Evolutionary conservation across 2,113 vertebrate genomes (phyloP).

Genomic region (Urocolius indicus): DNA sequence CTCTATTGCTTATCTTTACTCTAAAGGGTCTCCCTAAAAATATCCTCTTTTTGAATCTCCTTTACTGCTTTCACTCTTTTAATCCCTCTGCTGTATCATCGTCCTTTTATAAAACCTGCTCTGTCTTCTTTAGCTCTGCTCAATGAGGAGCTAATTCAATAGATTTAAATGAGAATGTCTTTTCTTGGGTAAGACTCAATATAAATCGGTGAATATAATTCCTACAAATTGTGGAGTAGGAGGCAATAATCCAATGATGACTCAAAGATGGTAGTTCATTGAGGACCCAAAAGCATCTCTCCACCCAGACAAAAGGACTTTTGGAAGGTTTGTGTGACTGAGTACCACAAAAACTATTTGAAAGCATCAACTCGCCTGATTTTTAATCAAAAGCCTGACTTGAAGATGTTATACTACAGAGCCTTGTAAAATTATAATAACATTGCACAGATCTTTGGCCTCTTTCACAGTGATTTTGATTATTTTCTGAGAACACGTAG

Average conservation of each 20-base stretch:
- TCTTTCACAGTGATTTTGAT: background rate
- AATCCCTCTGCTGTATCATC: background rate
- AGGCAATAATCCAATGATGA: background rate
- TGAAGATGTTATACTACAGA: background rate
- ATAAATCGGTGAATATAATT: background rate
- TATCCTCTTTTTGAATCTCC: background rate
- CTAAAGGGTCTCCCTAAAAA: constrained; percentile 16
- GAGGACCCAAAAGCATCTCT: background rate
- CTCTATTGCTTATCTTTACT: background rate
- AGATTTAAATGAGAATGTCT: background rate
- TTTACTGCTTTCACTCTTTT: background rate
- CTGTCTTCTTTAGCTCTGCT: background rate
- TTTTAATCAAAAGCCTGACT: background rate
- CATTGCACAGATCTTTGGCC: background rate
- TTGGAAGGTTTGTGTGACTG: background rate
- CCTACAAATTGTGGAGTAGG: background rate
- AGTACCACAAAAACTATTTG: background rate
- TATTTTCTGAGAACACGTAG: background rate
- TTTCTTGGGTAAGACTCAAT: background rate
- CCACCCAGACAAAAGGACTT: background rate
- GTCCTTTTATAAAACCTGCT: background rate
- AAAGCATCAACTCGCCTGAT: background rate
- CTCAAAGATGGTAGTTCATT: background rate
- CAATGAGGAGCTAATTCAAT: background rate
- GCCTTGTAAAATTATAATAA: background rate